phyloP scores from a whole-genome alignment of 2,113 vertebrate species.

The Rhombomys opimus region DNA sequence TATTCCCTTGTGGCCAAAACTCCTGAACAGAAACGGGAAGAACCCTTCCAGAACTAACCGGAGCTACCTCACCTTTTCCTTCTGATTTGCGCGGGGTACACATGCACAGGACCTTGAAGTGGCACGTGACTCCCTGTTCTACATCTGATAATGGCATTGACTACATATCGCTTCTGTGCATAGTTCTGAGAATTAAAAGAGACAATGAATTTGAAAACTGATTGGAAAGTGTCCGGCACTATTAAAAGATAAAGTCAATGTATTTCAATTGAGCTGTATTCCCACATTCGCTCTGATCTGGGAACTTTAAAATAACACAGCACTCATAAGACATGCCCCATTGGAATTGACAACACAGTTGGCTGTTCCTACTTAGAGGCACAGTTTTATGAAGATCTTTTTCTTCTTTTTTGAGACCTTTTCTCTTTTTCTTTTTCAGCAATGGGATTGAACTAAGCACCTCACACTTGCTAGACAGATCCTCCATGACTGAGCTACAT shows the following conservation, averaged over 20 bases:
- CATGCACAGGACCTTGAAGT: background rate
- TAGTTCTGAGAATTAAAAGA: background rate
- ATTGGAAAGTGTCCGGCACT: constrained; percentile 1
- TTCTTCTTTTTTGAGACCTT: too few relatives aligned
- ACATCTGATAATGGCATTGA: background rate
- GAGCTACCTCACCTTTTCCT: background rate
- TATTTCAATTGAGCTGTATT: background rate
- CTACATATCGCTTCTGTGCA: background rate
- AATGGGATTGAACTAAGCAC: background rate
- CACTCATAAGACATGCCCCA: background rate
- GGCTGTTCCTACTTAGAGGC: background rate
- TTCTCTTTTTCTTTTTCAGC: background rate
- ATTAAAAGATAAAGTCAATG: background rate
- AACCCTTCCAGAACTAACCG: background rate
- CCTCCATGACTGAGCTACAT: background rate
- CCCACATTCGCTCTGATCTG: background rate
- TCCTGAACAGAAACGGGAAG: background rate
- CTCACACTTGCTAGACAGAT: background rate
- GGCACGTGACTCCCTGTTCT: background rate
- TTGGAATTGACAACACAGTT: background rate
- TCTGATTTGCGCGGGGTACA: background rate
- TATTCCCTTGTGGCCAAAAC: background rate
- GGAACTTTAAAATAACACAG: background rate
- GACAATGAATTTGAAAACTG: background rate
- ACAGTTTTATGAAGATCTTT: background rate